phyloP scores from a whole-genome alignment of 2,797 vertebrate species.

The Crocidura indochinensis region DNA sequence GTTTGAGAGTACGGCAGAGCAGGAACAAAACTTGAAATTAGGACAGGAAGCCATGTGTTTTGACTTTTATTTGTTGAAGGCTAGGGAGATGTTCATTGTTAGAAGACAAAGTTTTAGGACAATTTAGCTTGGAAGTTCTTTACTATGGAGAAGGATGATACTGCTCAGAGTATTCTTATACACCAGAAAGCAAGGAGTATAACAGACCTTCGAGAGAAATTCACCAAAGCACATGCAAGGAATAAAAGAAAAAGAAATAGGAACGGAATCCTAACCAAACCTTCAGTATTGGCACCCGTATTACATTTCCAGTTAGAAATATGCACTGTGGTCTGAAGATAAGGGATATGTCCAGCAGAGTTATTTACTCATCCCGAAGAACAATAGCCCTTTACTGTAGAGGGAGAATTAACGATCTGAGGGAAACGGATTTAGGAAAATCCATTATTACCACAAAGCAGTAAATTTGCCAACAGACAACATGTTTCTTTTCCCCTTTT shows the following conservation, averaged over 20 bases:
- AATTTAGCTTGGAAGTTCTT: constrained; percentile 37
- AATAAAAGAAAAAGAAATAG: constrained; percentile 72
- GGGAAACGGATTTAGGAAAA: constrained; percentile 83
- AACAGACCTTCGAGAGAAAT: constrained; percentile 33
- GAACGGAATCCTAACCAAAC: constrained; percentile 54
- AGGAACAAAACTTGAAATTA: constrained; percentile 71
- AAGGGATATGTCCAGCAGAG: constrained; percentile 62
- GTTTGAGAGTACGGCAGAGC: constrained; percentile 74
- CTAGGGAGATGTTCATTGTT: too few species aligned
- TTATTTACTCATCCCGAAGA: constrained; percentile 75
- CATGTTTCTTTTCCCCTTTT: constrained; percentile 26
- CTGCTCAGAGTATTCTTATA: neutral
- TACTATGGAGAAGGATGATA: neutral
- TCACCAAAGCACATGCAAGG: constrained; percentile 29
- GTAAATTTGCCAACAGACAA: constrained; percentile 49
- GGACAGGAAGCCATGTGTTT: constrained; percentile 37
- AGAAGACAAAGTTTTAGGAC: neutral
- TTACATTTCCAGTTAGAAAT: constrained; percentile 79
- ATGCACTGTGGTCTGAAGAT: constrained; percentile 75
- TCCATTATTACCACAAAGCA: constrained; percentile 74
- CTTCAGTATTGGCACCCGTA: constrained; percentile 72
- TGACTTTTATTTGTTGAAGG: too few species aligned
- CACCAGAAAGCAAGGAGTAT: constrained; percentile 12
- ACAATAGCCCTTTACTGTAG: constrained; percentile 77
- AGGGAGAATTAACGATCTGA: constrained; percentile 75